Evolutionary conservation across 2,888 invertebrate genomes (phyloP).

Genomic region (Hipparchia semele): DNA sequence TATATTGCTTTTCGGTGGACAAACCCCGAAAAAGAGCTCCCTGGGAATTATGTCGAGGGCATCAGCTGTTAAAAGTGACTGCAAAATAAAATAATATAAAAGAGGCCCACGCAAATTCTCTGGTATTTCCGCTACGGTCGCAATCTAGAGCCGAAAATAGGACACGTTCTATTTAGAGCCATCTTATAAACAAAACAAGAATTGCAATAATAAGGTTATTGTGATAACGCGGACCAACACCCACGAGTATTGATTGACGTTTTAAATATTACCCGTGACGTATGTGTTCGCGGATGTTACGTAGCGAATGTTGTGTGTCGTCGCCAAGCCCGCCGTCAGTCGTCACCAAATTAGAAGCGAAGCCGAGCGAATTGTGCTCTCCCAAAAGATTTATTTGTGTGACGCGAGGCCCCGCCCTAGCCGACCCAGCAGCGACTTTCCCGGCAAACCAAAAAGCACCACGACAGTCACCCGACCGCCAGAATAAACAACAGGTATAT

Average conservation of each 20-base stretch:
- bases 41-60: too few species aligned
- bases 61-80: too few species aligned
- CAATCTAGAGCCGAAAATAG: slow-evolving; percentile 31
- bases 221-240: slow-evolving; percentile 25
- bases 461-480: slow-evolving; percentile 50
- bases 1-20: too few species aligned
- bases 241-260: slow-evolving; percentile 37
- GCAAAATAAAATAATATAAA: too few species aligned
- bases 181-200: slow-evolving; percentile 31
- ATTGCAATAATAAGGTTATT: slow-evolving; percentile 32
- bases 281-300: slow-evolving; percentile 29
- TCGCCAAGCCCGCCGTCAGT: slow-evolving; percentile 38
- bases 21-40: too few species aligned
- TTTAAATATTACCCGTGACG: slow-evolving; percentile 35
- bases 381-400: slow-evolving; percentile 56
- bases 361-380: slow-evolving; percentile 51
- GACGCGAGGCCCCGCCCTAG: slow-evolving; percentile 72
- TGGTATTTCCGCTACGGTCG: neutral
- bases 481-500: slow-evolving; percentile 51
- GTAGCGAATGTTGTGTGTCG: slow-evolving; percentile 57
- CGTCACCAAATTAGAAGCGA: slow-evolving; percentile 81
- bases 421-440: slow-evolving; percentile 49
- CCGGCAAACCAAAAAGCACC: slow-evolving; percentile 59
- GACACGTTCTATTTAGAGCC: slow-evolving; percentile 19
- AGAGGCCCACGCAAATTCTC: neutral